phyloP scores from a whole-genome alignment of 2,888 invertebrate genomes.

The Uropetala carovei region DNA sequence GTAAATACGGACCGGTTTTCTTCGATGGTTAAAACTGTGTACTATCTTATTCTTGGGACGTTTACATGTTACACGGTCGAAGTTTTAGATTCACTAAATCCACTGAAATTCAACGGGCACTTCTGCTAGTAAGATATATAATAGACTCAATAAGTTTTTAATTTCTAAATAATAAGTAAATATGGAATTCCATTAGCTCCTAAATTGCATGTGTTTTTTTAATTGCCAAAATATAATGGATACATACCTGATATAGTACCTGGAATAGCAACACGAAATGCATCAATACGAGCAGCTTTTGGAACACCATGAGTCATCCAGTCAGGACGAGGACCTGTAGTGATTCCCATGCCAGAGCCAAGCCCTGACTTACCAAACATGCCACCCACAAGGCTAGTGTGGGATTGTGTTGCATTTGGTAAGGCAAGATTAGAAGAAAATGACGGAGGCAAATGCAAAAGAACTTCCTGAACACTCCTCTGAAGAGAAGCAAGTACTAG shows the following conservation, averaged over 20 bases:
- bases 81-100: no score
- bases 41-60: no score
- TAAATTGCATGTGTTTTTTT: no score
- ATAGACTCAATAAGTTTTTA: neutral
- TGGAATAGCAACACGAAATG: conserved; percentile 75
- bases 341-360: conserved; percentile 2
- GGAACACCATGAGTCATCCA: conserved; percentile 94
- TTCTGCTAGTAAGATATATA: neutral
- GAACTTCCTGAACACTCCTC: conserved; percentile 91
- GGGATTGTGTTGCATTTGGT: neutral
- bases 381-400: neutral
- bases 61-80: no score
- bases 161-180: neutral
- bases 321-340: conserved; percentile 87
- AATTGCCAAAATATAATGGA: conserved; percentile 75
- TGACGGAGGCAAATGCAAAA: conserved; percentile 79
- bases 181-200: no score
- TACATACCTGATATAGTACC: conserved; percentile 89
- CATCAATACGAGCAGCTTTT: conserved; percentile 83
- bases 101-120: no score
- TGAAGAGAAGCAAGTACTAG: conserved; percentile 90
- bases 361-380: conserved; percentile 25
- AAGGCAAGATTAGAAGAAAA: neutral
- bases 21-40: no score
- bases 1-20: no score